Conservation (phyloP, 30 jellyfish, hydroid and myxozoan species). For the Aurelia coerulea region DNA sequence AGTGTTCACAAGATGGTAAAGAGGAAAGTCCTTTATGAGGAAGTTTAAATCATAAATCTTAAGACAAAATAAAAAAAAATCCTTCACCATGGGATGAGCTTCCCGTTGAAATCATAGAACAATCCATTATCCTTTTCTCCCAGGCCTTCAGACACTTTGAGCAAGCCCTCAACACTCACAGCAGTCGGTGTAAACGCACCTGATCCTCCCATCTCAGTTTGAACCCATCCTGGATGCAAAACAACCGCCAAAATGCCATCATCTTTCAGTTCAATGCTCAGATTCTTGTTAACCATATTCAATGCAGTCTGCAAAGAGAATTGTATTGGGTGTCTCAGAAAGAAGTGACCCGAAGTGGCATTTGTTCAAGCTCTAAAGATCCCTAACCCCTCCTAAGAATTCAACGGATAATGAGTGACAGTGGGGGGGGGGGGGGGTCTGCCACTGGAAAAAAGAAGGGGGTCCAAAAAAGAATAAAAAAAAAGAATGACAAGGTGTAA, state of each 20-base stretch:
- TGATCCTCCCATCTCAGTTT: slow-evolving; percentile 90
- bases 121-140: slow-evolving; percentile 77
- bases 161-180: slow-evolving; percentile 62
- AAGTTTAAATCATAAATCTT: too few relatives aligned
- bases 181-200: slow-evolving; percentile 71
- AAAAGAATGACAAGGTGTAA: background rate
- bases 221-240: slow-evolving; percentile 94
- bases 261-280: slow-evolving; percentile 79
- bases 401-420: too few relatives aligned
- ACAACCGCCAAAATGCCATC: slow-evolving; percentile 78
- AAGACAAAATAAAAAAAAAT: too few relatives aligned
- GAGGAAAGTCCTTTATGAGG: too few relatives aligned
- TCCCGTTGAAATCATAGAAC: slow-evolving; percentile 72
- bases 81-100: slow-evolving; percentile 63
- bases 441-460: too few relatives aligned
- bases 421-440: too few relatives aligned
- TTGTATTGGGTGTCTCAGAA: background rate
- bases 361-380: too few relatives aligned
- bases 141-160: slow-evolving; percentile 58
- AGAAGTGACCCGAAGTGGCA: background rate
- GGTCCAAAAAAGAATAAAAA: background rate
- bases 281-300: slow-evolving; percentile 89
- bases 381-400: too few relatives aligned
- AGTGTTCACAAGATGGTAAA: too few relatives aligned
- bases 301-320: slow-evolving; percentile 68